phyloP scores from a whole-genome alignment of 2,888 invertebrate genomes.

The Thereva unica region DNA sequence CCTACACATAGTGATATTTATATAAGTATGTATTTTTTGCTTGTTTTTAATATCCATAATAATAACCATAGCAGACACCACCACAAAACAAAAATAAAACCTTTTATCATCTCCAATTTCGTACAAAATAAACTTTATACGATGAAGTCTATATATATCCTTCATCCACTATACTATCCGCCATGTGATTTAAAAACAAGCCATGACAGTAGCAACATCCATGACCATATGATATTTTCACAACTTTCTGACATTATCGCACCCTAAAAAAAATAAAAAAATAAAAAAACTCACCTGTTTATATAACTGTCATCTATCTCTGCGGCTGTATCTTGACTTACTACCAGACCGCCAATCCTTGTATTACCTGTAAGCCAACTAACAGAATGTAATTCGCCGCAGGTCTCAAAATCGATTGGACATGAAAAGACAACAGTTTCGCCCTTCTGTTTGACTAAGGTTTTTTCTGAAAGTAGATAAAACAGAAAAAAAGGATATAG shows the following conservation, averaged over 20 bases:
- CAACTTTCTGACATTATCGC: background rate
- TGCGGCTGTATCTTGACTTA: conserved; percentile 55
- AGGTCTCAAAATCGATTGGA: conserved; percentile 67
- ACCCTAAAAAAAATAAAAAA: background rate
- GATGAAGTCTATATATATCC: no score
- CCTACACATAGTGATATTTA: no score
- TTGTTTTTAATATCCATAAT: no score
- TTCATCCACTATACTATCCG: no score
- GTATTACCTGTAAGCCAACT: conserved; percentile 74
- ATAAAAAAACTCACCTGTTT: conserved; percentile 50
- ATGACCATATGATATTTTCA: no score
- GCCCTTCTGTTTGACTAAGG: conserved; percentile 55
- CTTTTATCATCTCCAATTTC: no score
- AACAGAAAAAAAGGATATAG: conserved; percentile 6
- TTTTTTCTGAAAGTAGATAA: conserved; percentile 50
- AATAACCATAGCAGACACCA: no score
- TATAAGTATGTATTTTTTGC: no score
- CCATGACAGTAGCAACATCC: no score
- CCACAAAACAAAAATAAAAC: no score
- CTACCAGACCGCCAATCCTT: conserved; percentile 57
- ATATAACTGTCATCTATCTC: conserved; percentile 47
- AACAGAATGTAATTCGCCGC: conserved; percentile 75
- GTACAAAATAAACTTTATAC: no score
- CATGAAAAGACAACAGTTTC: conserved; percentile 68
- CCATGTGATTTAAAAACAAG: no score